Evolutionary conservation across 2,113 vertebrate species (phyloP).

Genomic region (Cinclus cinclus): DNA sequence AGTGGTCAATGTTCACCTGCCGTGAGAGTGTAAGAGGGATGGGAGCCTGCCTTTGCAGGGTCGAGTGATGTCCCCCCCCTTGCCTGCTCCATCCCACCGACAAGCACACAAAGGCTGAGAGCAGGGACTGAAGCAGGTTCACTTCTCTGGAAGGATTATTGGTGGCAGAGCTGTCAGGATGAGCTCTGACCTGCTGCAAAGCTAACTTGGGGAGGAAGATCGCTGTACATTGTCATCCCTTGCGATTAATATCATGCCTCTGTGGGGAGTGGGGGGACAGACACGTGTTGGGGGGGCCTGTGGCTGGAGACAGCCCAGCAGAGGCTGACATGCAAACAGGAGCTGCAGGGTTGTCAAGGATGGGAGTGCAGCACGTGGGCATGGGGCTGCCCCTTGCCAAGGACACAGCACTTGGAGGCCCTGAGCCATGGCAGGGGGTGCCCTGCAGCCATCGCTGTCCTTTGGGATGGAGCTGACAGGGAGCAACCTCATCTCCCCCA

Average conservation of each 20-base stretch:
- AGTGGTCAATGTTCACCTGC: constrained; percentile 96
- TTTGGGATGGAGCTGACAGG: neutral
- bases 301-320: neutral
- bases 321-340: neutral
- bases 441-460: neutral
- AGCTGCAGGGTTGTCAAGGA: neutral
- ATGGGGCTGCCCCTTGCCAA: neutral
- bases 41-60: neutral
- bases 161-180: neutral
- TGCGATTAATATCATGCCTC: neutral
- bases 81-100: neutral
- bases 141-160: neutral
- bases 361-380: neutral
- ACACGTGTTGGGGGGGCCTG: rapidly evolving
- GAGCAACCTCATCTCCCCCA: neutral
- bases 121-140: neutral
- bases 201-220: neutral
- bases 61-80: neutral
- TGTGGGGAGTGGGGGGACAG: too few species aligned
- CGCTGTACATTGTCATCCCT: neutral
- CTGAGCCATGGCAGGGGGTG: rapidly evolving
- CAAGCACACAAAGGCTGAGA: rapidly evolving
- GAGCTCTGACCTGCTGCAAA: neutral
- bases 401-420: neutral
- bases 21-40: neutral